A percentile compares a stretch with the other conserved stretches of the same genome.
phyloP scores from a whole-genome alignment of 2,113 vertebrate species.

The Erythrolamprus reginae region DNA sequence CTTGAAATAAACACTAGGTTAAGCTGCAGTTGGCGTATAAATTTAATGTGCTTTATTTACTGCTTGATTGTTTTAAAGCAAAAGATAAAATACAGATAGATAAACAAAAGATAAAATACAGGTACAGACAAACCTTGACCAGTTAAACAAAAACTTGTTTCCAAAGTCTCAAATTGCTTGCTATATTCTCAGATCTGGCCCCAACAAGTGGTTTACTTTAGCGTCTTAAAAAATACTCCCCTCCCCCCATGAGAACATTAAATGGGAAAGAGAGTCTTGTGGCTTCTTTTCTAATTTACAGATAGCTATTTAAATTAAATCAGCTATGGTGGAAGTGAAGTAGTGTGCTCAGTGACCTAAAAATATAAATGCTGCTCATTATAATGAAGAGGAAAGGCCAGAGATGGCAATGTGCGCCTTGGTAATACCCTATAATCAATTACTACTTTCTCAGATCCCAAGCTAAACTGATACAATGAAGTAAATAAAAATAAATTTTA shows the following conservation, averaged over 20 bases:
- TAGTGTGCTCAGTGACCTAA: background rate
- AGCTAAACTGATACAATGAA: background rate
- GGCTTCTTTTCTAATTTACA: conserved; percentile 25
- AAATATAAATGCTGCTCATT: background rate
- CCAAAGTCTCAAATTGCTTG: conserved; percentile 16
- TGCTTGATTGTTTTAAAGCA: background rate
- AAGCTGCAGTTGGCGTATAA: background rate
- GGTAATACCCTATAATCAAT: background rate
- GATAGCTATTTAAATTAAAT: conserved; percentile 37
- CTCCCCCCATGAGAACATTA: conserved; percentile 44
- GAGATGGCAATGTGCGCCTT: fast-evolving
- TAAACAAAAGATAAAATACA: no score
- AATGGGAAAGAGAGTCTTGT: conserved; percentile 41
- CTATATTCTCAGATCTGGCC: conserved; percentile 4
- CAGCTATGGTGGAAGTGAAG: background rate
- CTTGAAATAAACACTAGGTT: fast-evolving
- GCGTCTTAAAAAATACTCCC: background rate
- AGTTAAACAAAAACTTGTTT: background rate
- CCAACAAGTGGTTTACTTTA: conserved; percentile 46
- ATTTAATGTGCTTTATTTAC: background rate
- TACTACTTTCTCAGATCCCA: background rate
- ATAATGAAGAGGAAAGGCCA: background rate
- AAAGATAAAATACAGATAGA: conserved; percentile 15
- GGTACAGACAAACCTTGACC: background rate
- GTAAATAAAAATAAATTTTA: background rate